Conservation (phyloP, 2,888 invertebrate genomes). For the Drosophila trichaetosa region DNA sequence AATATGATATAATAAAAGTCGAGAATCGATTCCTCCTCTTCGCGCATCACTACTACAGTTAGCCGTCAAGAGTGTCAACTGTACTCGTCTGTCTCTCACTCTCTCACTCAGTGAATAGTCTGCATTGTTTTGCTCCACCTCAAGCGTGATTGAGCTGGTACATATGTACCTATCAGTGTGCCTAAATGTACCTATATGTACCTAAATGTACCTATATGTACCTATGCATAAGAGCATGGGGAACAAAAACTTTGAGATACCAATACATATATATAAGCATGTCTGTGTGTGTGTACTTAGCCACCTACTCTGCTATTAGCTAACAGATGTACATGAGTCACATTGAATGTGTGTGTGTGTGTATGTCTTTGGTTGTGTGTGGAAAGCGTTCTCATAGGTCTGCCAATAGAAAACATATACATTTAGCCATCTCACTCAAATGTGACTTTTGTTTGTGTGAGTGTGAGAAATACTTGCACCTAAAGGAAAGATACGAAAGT, state of each 20-base stretch:
- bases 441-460: conserved; percentile 11
- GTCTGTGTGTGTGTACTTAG: neutral
- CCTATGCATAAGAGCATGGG: neutral
- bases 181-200: neutral
- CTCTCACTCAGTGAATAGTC: neutral
- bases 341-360: conserved; percentile 1
- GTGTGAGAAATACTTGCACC: neutral
- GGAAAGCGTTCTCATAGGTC: conserved; percentile 37
- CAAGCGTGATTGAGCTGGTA: neutral
- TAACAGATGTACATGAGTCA: conserved; percentile 20
- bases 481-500: neutral
- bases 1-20: neutral
- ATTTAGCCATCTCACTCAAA: conserved; percentile 44
- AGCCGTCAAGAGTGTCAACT: neutral
- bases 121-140: neutral
- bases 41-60: neutral
- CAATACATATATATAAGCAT: neutral
- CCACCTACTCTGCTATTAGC: conserved; percentile 3
- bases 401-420: conserved; percentile 40
- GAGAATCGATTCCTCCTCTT: neutral
- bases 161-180: neutral
- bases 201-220: neutral
- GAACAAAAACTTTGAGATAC: neutral
- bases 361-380: neutral
- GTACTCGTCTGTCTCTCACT: neutral